Base-by-base conservation (phyloP, 2,888 invertebrate genomes). In the Ormyrus rosae region DNA sequence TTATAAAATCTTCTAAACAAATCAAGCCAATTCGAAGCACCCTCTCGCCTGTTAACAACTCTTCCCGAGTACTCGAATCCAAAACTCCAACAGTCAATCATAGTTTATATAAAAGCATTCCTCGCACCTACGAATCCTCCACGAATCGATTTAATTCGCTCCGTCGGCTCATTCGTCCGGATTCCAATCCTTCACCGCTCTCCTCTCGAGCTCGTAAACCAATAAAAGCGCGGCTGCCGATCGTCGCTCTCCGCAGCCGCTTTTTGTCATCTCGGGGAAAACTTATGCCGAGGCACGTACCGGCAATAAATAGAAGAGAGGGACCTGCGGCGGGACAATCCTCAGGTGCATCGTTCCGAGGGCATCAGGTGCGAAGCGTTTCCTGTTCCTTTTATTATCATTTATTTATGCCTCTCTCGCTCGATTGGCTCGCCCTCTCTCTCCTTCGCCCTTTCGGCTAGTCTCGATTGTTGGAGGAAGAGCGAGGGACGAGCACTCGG, bases 221-320 rank as follows among this genome's bases (percentile, higher is more conserved):
- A 77, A 77, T 77, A 77, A 77, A 76, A 71, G 51, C 6, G 48
- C 50, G 51, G n/a, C 9, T 48, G 6, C 69, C 19, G 65, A 51
- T 65, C 9, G 19, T n/a, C 8, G 58, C 48, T 19, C n/a, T 10
- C 46, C 4, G 13, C 56, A 8, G 48, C 7, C 7, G 19, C 45
- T 71, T 63, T 63, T 72, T 72, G 55, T 46, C 48, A 1, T 19
- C 11, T 51, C 13, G 19, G 5, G 5, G 56, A 58, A 68, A 79
- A 79, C 64, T 79, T 74, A 65, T 85, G 87, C 86, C 84, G 85
- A 87, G 91, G 90, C 91, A 91, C 91, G 91, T 91, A 88, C 87
- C 73, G 85, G 88, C 86, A 87, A 87, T 88, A 86, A 85, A 86
- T 78, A 83, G 78, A 81, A 79, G 19, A 19, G 19, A 63, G 67